Conservation (phyloP, 64 coral and sea anemone genomes). For the Montipora efflorescens region DNA sequence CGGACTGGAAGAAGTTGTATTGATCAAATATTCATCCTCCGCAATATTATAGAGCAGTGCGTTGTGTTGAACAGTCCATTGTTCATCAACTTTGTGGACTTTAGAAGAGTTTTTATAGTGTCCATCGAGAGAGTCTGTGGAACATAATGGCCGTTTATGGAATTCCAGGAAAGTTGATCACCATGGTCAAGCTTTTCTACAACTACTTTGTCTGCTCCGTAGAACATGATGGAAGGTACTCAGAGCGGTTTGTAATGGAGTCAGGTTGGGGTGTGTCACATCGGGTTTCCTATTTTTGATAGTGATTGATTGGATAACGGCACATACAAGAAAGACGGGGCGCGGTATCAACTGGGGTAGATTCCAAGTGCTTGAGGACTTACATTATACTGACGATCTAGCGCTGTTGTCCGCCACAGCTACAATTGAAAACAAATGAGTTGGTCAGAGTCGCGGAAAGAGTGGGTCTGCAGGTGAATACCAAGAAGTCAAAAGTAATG, state of each 20-base stretch:
- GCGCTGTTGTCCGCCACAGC: not conserved
- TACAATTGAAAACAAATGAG: not conserved
- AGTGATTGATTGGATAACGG: constrained; percentile 1
- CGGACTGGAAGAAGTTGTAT: constrained; percentile 21
- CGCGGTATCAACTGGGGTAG: not conserved
- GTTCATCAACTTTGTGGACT: constrained; percentile 51
- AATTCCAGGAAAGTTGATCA: not conserved
- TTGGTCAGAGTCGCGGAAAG: not conserved
- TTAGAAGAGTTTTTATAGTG: constrained; percentile 12
- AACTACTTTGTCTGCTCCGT: constrained; percentile 3
- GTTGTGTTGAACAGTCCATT: constrained; percentile 38
- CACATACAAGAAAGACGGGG: not conserved
- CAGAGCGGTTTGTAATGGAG: constrained; percentile 19
- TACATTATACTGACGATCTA: not conserved
- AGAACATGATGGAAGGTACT: not conserved
- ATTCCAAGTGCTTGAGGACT: not conserved
- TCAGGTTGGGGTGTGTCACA: not conserved
- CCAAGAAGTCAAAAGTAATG: not conserved
- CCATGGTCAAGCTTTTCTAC: not conserved
- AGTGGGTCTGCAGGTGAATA: not conserved
- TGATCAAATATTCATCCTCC: constrained; percentile 16
- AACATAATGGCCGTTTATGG: not conserved
- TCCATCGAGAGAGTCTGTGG: not conserved
- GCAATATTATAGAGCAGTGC: constrained; percentile 3
- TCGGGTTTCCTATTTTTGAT: not conserved